Percentiles rank a stretch among this genome's conserved stretches.
Evolutionary conservation across 2,888 invertebrate genomes (phyloP).

Genomic region (Orgyia antiqua): DNA sequence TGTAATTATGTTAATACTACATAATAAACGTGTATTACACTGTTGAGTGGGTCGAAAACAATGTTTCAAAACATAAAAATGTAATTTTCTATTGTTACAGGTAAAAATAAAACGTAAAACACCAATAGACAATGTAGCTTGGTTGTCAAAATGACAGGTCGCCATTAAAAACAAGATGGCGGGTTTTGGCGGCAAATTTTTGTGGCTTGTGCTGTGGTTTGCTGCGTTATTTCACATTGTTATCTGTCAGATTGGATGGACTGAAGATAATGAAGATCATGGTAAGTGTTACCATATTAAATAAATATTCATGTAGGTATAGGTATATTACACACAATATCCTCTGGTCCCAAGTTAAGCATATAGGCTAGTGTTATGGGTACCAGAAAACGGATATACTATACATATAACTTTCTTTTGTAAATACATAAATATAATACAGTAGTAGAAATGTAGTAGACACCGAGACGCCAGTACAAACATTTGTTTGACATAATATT

Average conservation of each 20-base stretch:
- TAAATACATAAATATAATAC: too few species aligned
- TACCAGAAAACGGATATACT: too few species aligned
- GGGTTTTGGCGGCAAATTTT: slow-evolving; percentile 45
- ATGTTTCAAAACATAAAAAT: background rate
- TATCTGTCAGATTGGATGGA: slow-evolving; percentile 44
- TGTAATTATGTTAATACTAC: background rate
- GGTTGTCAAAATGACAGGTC: slow-evolving; percentile 37
- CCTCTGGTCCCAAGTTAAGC: too few species aligned
- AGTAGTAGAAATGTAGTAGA: too few species aligned
- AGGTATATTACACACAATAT: too few species aligned
- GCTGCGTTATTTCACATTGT: slow-evolving; percentile 41
- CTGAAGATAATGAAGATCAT: slow-evolving; percentile 53
- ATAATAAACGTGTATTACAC: background rate
- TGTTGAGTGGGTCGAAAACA: background rate
- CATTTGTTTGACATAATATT: too few species aligned
- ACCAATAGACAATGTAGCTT: slow-evolving; percentile 26
- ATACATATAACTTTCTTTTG: too few species aligned
- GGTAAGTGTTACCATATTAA: slow-evolving; percentile 37
- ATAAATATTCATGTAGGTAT: too few species aligned
- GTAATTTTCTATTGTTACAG: slow-evolving; percentile 28
- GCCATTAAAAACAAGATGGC: slow-evolving; percentile 54
- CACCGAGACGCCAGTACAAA: too few species aligned
- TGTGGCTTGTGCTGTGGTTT: slow-evolving; percentile 43
- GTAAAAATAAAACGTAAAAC: slow-evolving; percentile 16
- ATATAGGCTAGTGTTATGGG: too few species aligned